Conservation (phyloP, 2,888 invertebrate species). For the Deilephila elpenor region DNA sequence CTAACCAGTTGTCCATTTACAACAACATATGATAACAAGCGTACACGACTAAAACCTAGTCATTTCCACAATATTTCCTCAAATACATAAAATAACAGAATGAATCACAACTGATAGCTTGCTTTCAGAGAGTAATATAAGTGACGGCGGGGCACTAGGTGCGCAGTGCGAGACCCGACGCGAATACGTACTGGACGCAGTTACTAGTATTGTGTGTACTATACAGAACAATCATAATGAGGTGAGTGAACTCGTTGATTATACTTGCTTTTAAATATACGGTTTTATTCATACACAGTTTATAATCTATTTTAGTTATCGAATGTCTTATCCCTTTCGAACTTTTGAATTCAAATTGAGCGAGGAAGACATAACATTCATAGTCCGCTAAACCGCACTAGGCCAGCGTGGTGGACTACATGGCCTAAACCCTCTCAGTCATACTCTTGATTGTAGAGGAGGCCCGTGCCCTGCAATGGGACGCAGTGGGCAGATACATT, state of each 20-base stretch:
- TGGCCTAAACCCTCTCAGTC: too few species aligned
- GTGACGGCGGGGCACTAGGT: background rate
- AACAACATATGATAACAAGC: background rate
- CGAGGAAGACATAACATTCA: too few species aligned
- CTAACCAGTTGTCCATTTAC: too few species aligned
- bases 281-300: too few species aligned
- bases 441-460: too few species aligned
- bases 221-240: background rate
- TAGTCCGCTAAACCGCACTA: too few species aligned
- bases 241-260: background rate
- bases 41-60: background rate
- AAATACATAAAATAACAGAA: background rate
- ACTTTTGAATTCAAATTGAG: too few species aligned
- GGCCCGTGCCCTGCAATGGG: too few species aligned
- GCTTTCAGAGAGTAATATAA: background rate
- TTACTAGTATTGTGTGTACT: background rate
- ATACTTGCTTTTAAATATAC: background rate
- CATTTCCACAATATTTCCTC: background rate
- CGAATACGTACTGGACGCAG: background rate
- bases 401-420: too few species aligned
- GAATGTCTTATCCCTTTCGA: too few species aligned
- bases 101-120: background rate
- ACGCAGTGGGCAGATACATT: too few species aligned
- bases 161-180: background rate
- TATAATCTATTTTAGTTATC: too few species aligned